Evolutionary conservation across 2,888 invertebrate species (phyloP), one percentile per base, ranked within the genome.

Genomic region (Lepidocyrtinus sp.): DNA sequence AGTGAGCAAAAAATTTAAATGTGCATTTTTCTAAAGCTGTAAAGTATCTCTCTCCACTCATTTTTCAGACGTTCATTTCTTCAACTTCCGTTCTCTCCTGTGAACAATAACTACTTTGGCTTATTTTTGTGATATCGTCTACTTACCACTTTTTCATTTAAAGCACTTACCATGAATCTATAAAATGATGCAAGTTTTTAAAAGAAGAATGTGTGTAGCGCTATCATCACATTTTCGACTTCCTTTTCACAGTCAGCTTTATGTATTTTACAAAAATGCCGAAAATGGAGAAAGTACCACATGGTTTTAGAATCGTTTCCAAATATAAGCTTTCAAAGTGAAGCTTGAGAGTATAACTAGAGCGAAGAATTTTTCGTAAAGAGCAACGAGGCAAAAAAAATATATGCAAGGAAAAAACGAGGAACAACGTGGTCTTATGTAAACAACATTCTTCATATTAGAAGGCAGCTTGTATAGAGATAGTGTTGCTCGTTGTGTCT

Each of bases 81-180:
- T 61, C 26, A 64, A 75, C 75, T 75, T 75, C 75, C 75, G 75
- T 17, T 75, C 27, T 70, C 63, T 69, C 75, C 75, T 17, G 69
- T 69, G 75, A 75, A 75, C 75, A 75, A 75, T 75, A 75, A 70
- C 36, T 36, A 69, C 75, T 68, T 36, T 61, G 46, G 65, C 64
- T 61, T 50, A 70, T 69, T 70, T 64, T n/a, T n/a, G n/a, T 63
- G 50, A 50, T 7, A 59, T 68, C 7, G 25, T 63, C 2, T 45
- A 36, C 45, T 74, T 74, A 59, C 70, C 63, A 63, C 69, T 70
- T 67, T 62, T 75, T 63, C 69, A 67, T 67, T 67, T 74, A 72
- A 36, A 26, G 17, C 26, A 26, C 17, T 15, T 36, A 12, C 5
- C 5, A 36, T 7, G 12, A 36, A 36, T 36, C 36, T 36, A 36